Percentiles rank a stretch among this genome's conserved stretches.
Evolutionary conservation across 2,113 vertebrate species (phyloP).

Genomic region (Lucifuga dentata): DNA sequence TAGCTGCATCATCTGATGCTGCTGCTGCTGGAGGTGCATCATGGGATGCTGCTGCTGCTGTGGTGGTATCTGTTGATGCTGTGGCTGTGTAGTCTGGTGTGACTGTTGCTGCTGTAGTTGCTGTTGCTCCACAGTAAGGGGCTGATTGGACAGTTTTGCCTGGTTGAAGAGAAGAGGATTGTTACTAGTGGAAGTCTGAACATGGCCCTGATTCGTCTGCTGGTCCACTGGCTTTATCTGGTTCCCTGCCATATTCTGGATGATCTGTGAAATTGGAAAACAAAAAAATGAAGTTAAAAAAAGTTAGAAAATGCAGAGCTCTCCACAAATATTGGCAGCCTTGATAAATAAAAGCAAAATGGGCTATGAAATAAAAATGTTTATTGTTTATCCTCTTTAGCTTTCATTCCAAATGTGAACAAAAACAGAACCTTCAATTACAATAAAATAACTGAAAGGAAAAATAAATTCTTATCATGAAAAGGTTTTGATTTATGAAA

Average conservation of each 20-base stretch:
- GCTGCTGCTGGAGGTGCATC: slow-evolving; percentile 84
- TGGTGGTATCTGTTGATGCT: slow-evolving; percentile 82
- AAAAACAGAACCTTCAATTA: too few relatives aligned
- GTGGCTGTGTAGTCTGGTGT: slow-evolving; percentile 66
- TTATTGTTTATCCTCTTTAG: too few relatives aligned
- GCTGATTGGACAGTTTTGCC: slow-evolving; percentile 63
- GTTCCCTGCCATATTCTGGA: slow-evolving; percentile 90
- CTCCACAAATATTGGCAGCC: too few relatives aligned
- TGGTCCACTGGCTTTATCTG: slow-evolving; percentile 90
- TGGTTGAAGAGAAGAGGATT: slow-evolving; percentile 82
- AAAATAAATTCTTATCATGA: too few relatives aligned
- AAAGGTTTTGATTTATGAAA: too few relatives aligned
- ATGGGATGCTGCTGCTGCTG: slow-evolving; percentile 86
- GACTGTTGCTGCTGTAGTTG: slow-evolving; percentile 83
- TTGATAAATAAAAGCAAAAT: too few relatives aligned
- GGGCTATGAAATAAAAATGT: too few relatives aligned
- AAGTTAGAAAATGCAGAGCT: too few relatives aligned
- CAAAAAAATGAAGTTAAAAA: background rate
- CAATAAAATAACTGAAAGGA: too few relatives aligned
- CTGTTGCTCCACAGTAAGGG: slow-evolving; percentile 84
- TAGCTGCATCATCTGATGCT: slow-evolving; percentile 44
- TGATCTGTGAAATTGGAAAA: slow-evolving; percentile 83
- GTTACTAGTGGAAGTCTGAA: slow-evolving; percentile 79
- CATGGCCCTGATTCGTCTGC: slow-evolving; percentile 87
- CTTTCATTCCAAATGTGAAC: too few relatives aligned